Evolutionary conservation across 2,113 vertebrate species (phyloP).

Genomic region (Ameiurus melas): DNA sequence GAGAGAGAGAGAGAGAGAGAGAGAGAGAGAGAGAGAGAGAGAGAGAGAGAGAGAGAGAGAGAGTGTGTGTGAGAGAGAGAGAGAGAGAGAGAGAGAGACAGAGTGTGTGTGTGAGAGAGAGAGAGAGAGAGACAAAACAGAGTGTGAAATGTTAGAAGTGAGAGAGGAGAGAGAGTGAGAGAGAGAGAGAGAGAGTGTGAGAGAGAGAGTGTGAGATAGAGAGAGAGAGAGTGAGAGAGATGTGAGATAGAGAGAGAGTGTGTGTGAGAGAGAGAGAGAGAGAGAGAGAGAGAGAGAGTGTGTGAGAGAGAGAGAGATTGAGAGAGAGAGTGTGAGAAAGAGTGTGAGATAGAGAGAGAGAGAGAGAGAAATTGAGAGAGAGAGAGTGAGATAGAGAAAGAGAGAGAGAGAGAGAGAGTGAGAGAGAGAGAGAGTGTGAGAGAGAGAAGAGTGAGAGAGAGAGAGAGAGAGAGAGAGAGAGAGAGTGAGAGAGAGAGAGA

Average conservation of each 20-base stretch:
- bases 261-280: constrained; percentile 15
- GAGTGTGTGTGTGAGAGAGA: background rate
- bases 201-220: background rate
- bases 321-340: constrained; percentile 33
- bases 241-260: constrained; percentile 24
- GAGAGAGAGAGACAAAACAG: constrained; percentile 7
- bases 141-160: no score
- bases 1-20: constrained; percentile 16
- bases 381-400: no score
- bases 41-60: constrained; percentile 13
- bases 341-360: constrained; percentile 20
- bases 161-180: constrained; percentile 21
- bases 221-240: background rate
- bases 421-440: constrained; percentile 24
- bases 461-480: background rate
- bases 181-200: constrained; percentile 1
- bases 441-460: no score
- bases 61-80: constrained; percentile 7
- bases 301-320: background rate
- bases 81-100: constrained; percentile 4
- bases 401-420: background rate
- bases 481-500: background rate
- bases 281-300: background rate
- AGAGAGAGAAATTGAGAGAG: no score
- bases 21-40: background rate